Percentiles rank a stretch among this genome's conserved stretches.
phyloP scores from a whole-genome alignment of 2,113 vertebrate genomes.

The Psittacus erithacus region DNA sequence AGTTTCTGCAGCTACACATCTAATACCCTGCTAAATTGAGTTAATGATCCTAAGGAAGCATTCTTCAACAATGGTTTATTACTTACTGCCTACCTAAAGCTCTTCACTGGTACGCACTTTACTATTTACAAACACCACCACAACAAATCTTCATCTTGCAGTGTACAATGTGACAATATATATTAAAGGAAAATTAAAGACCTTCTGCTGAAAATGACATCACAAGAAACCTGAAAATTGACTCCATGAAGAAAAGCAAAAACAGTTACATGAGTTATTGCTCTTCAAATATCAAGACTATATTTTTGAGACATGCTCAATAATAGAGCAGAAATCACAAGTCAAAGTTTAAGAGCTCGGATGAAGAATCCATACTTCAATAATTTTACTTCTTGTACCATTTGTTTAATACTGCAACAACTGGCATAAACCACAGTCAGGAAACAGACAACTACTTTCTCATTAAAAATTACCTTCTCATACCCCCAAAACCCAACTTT shows the following conservation, averaged over 20 bases:
- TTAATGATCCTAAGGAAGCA: neutral
- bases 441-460: neutral
- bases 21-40: neutral
- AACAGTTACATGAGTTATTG: neutral
- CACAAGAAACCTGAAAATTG: neutral
- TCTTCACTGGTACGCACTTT: neutral
- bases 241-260: neutral
- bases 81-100: neutral
- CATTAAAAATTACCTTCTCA: neutral
- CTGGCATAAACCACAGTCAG: neutral
- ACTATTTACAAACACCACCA: neutral
- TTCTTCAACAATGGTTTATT: neutral
- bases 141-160: neutral
- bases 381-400: neutral
- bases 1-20: neutral
- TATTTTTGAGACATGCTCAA: neutral
- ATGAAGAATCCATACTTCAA: neutral
- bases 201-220: neutral
- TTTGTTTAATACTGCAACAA: neutral
- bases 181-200: neutral
- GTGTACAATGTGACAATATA: neutral
- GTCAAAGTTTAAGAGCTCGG: neutral
- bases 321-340: neutral
- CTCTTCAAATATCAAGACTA: neutral
- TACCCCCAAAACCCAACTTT: neutral